Conservation (phyloP, 2,113 vertebrate genomes). For the Malurus melanocephalus region DNA sequence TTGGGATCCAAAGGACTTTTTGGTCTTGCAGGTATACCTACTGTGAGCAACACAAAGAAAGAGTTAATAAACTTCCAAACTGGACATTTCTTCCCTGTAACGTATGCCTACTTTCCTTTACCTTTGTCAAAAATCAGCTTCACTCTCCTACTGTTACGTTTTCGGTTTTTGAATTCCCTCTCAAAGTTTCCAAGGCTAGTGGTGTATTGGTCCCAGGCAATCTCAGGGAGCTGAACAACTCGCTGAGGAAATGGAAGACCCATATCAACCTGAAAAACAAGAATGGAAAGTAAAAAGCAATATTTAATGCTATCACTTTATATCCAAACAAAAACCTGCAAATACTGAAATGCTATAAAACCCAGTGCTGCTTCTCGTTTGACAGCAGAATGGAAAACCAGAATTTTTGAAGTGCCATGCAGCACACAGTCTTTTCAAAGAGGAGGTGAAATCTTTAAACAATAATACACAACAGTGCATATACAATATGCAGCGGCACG, state of each 20-base stretch:
- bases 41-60: constrained; percentile 54
- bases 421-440: neutral
- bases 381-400: neutral
- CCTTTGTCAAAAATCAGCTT: constrained; percentile 97
- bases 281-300: neutral
- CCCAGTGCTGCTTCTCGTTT: neutral
- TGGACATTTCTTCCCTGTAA: neutral
- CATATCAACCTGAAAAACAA: constrained; percentile 80
- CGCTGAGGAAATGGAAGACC: constrained; percentile 92
- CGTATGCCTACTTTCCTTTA: neutral
- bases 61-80: neutral
- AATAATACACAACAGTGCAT: constrained; percentile 35
- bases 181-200: constrained; percentile 92
- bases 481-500: constrained; percentile 53
- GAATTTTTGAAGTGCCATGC: neutral
- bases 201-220: constrained; percentile 97
- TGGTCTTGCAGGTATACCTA: constrained; percentile 90
- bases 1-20: constrained; percentile 91
- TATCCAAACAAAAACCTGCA: neutral
- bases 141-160: constrained; percentile 89
- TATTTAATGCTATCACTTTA: neutral
- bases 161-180: constrained; percentile 92
- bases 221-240: constrained; percentile 93
- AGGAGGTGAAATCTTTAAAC: neutral
- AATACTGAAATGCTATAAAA: neutral